Evolutionary conservation across 2,888 invertebrate genomes (phyloP), one percentile per base, ranked within the genome.

Genomic region (Uropetala carovei): DNA sequence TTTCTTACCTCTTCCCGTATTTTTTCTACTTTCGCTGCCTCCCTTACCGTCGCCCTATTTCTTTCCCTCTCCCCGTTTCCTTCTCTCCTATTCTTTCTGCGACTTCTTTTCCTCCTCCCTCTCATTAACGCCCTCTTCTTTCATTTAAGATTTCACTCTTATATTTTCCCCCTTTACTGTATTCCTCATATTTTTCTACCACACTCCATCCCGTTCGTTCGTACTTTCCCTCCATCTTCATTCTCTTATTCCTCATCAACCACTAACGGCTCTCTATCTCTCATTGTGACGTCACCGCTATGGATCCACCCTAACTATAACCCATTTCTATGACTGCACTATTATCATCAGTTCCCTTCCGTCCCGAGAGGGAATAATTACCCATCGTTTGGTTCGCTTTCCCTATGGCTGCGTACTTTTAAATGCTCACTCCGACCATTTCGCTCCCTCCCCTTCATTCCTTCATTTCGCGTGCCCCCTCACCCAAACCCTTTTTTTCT

Each of bases 41-140:
- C 30, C 83, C 83, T n/a, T 43, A 27, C 43, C 13, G 14, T 43
- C 18, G 13, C 7, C 18, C 43, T 30, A 43, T 43, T 11, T 30
- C 82, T 43, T 30, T 0, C 30, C 75, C 8, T 43, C 30, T 16
- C 22, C n/a, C 43, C 1, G 43, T 43, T 30, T 30, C n/a, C 9
- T 18, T 30, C 7, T n/a, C 22, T 22, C 13, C 11, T 14, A n/a
- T 18, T 18, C 30, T 82, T 30, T 56, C 14, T 30, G n/a, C 57
- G 57, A 57, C 57, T 57, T n/a, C 10, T 43, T 83, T 83, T 83
- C 56, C 56, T 83, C 18, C 83, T 57, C 83, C n/a, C n/a, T 16
- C 83, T 83, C 43, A 83, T 83, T 83, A 83, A 83, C 83, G 43
- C 57, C 16, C 83, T 83, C 57, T 57, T 16, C 56, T 57, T 57